Conservation (phyloP, 2,113 vertebrate genomes). For the Vulpes vulpes region DNA sequence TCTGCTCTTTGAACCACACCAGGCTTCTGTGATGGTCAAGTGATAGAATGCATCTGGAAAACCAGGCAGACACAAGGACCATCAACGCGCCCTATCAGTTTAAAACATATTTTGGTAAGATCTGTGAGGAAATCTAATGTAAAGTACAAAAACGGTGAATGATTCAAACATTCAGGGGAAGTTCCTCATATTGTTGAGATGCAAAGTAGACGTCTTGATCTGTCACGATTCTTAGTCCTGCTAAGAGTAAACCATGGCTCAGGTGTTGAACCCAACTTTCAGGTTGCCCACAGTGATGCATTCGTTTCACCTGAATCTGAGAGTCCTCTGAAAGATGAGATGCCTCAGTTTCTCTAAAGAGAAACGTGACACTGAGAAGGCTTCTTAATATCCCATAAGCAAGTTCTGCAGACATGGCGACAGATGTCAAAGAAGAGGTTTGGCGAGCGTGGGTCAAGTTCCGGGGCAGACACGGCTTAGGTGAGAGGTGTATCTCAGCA, state of each 20-base stretch:
- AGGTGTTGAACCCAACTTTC: neutral
- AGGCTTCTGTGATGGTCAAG: neutral
- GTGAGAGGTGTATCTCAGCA: neutral
- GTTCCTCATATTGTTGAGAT: neutral
- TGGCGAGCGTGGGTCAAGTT: neutral
- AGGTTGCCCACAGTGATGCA: neutral
- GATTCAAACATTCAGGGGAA: neutral
- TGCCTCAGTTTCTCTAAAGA: conserved; percentile 41
- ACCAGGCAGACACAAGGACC: neutral
- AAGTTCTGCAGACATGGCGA: neutral
- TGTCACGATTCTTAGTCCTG: neutral
- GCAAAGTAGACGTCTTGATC: neutral
- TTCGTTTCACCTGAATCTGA: neutral
- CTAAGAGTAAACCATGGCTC: neutral
- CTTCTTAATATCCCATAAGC: neutral
- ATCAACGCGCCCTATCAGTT: neutral
- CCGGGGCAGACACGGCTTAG: neutral
- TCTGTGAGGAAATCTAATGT: neutral
- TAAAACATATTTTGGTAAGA: neutral
- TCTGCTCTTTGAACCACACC: neutral
- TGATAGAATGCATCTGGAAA: neutral
- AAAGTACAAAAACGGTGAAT: neutral
- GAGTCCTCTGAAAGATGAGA: neutral
- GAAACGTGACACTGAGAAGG: neutral
- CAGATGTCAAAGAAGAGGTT: neutral